A percentile compares a stretch with the other conserved stretches of the same genome.
Evolutionary conservation across 2,113 vertebrate genomes (phyloP).

Genomic region (Stigmatopora nigra): DNA sequence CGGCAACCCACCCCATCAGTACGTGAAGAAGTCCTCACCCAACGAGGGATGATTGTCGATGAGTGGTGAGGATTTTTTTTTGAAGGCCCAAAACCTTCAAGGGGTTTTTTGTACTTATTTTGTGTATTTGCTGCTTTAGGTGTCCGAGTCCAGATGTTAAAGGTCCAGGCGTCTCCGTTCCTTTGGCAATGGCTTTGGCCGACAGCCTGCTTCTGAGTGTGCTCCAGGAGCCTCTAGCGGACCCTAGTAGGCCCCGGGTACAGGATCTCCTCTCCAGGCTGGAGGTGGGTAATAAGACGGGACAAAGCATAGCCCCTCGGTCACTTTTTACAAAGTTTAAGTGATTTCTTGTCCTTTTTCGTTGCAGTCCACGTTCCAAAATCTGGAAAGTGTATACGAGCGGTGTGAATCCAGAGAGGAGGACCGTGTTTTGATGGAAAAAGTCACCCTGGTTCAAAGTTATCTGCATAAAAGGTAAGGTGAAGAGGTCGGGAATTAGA

Average conservation of each 20-base stretch:
- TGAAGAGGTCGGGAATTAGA: neutral
- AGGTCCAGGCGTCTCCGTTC: neutral
- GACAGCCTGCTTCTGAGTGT: constrained; percentile 62
- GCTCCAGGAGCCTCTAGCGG: constrained; percentile 60
- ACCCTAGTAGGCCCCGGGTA: constrained; percentile 44
- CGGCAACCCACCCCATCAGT: neutral
- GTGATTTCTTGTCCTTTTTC: neutral
- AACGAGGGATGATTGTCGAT: neutral
- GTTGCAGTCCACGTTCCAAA: constrained; percentile 48
- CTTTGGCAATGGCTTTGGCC: constrained; percentile 37
- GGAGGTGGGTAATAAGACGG: constrained; percentile 40
- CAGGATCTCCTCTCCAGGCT: constrained; percentile 54
- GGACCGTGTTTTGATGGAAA: constrained; percentile 31
- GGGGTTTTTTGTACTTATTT: neutral
- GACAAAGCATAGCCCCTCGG: too few relatives aligned
- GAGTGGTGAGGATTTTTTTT: neutral
- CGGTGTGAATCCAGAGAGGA: neutral
- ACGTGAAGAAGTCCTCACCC: neutral
- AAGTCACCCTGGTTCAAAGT: constrained; percentile 42
- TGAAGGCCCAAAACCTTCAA: neutral
- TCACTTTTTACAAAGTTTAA: too few relatives aligned
- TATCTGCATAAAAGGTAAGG: constrained; percentile 68
- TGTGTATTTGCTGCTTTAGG: constrained; percentile 25
- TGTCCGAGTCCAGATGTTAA: neutral
- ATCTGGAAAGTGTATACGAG: constrained; percentile 25